Percentiles rank a stretch among this genome's conserved stretches.
phyloP scores from a whole-genome alignment of 2,797 vertebrate species.

The Tamandua tetradactyla region DNA sequence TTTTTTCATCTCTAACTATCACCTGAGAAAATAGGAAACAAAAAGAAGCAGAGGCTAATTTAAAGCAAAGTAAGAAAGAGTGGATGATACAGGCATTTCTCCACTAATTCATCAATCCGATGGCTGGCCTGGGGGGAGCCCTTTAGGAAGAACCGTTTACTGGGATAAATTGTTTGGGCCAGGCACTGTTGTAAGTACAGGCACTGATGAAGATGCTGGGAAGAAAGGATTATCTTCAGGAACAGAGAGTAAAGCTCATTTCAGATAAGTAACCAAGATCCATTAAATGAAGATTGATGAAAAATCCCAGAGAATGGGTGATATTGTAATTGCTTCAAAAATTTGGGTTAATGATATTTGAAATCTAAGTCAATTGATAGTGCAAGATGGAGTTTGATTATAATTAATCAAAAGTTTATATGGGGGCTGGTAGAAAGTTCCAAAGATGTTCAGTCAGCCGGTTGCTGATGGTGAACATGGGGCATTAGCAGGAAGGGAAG shows the following conservation, averaged over 20 bases:
- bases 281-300: neutral
- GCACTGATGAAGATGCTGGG: constrained; percentile 41
- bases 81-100: constrained; percentile 5
- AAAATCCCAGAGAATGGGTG: neutral
- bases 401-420: neutral
- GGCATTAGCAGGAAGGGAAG: rapidly evolving
- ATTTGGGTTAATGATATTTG: neutral
- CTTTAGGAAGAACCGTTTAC: neutral
- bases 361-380: neutral
- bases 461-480: neutral
- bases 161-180: neutral
- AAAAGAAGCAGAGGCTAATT: constrained; percentile 15
- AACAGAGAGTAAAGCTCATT: neutral
- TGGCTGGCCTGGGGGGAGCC: neutral
- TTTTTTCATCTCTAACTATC: neutral
- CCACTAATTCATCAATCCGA: neutral
- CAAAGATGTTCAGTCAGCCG: neutral
- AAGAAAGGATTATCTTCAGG: constrained; percentile 53
- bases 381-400: neutral
- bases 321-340: neutral
- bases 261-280: constrained; percentile 30
- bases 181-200: neutral
- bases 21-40: constrained; percentile 13
- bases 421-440: neutral
- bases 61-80: constrained; percentile 26